phyloP scores from a whole-genome alignment of 2,888 invertebrate species.

The Nemotelus pantherinus region DNA sequence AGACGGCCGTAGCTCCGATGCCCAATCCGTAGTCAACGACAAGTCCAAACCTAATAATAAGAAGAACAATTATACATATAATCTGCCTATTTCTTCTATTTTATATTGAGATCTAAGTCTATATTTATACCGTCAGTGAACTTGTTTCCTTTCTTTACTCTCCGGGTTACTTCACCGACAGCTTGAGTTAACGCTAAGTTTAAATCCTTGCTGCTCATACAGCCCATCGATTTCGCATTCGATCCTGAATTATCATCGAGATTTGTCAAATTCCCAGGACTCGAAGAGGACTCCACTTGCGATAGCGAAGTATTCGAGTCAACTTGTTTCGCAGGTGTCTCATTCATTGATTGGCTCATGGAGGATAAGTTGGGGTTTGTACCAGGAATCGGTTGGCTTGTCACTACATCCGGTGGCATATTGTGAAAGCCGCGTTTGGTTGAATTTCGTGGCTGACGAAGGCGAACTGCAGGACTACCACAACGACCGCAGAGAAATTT shows the following conservation, averaged over 20 bases:
- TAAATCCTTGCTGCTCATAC: constrained; percentile 53
- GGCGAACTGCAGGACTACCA: constrained; percentile 72
- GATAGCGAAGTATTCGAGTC: neutral
- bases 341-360: constrained; percentile 24
- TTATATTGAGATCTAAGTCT: too few species aligned
- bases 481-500: constrained; percentile 81
- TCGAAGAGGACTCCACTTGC: constrained; percentile 19
- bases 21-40: constrained; percentile 78
- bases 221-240: constrained; percentile 21
- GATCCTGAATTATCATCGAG: neutral
- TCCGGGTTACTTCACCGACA: constrained; percentile 67
- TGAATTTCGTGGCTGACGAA: constrained; percentile 67
- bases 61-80: constrained; percentile 1
- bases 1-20: constrained; percentile 79
- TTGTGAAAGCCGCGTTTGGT: constrained; percentile 60
- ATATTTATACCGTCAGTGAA: constrained; percentile 71
- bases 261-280: neutral
- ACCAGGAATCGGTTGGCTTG: constrained; percentile 54
- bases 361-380: constrained; percentile 11
- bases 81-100: too few species aligned
- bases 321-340: neutral
- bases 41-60: constrained; percentile 68
- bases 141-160: constrained; percentile 74
- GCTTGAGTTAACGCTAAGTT: constrained; percentile 65
- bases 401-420: constrained; percentile 61